Base-by-base conservation (phyloP, 2,113 vertebrate species). In the Ictidomys tridecemlineatus region DNA sequence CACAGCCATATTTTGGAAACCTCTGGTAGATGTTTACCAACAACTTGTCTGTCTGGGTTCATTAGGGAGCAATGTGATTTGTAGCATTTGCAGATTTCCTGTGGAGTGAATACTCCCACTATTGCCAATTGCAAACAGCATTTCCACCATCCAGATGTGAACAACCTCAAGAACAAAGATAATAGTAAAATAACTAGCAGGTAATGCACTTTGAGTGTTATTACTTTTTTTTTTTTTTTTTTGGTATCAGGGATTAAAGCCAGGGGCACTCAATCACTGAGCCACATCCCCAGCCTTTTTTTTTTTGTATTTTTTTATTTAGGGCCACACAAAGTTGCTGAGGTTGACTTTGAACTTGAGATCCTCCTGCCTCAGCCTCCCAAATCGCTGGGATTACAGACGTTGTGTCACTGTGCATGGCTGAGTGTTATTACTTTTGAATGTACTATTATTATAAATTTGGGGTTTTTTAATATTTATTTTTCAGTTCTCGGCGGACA, bases 1-100 rank as follows among this genome's bases (percentile, higher is more conserved):
- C 65, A 63, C 4, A 67, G 28, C 37, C 51, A 76, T 56, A 67
- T 77, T 37, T 77, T 45, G 70, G 82, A 80, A 76, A 8, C 76
- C 56, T 94, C 74, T 58, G 61, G 67, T 67, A 88, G 91, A 89
- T 42, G n/a, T 85, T 74, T 83, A 86, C 37, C 39, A 74, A 53
- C 7, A 22, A 17, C 24, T 56, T 51, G 30, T 14, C 7, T 16
- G 6, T 14, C 7, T 16, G 6, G 11, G 14, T 61, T n/a, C 18
- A 61, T 69, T 61, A 76, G 37, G 69, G 28, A 94, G 26, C n/a
- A 26, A 77, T 48, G 63, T 61, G 63, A 61, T 78, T 37, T 78
- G 32, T 63, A 93, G 56, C 63, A 82, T 67, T 83, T 39, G 13
- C 74, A n/a, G 10, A 10, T 83, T 85, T 87, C 37, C 56, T 3